Conservation (phyloP, 2,113 vertebrate species). For the Chloroceryle aenea region DNA sequence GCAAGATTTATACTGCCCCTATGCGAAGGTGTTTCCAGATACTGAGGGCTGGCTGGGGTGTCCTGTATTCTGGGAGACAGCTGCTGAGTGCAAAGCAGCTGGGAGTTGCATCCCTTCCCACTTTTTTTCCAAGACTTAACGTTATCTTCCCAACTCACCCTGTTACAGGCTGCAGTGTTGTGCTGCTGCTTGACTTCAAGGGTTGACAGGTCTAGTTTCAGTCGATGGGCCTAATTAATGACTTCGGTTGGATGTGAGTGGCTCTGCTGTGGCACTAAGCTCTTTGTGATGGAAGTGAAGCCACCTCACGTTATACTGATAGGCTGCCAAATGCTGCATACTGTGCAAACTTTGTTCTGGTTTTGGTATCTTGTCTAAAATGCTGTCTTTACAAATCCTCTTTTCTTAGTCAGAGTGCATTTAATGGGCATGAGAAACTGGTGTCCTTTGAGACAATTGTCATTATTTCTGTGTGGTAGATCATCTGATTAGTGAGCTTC, state of each 20-base stretch:
- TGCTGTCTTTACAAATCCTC: background rate
- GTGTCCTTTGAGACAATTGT: background rate
- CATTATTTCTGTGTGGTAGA: background rate
- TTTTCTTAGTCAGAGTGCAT: background rate
- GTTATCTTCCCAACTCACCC: background rate
- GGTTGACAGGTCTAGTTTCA: background rate
- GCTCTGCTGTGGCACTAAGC: background rate
- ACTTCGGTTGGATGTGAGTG: background rate
- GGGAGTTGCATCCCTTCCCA: background rate
- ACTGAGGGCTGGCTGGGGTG: background rate
- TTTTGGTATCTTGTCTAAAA: background rate
- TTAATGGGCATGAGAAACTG: background rate
- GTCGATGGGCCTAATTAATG: background rate
- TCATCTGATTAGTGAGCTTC: background rate
- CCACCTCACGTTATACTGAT: background rate
- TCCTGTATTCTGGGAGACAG: background rate
- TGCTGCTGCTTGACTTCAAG: background rate
- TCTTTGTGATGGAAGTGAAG: background rate
- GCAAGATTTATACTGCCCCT: background rate
- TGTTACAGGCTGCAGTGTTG: fast-evolving
- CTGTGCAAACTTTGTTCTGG: background rate
- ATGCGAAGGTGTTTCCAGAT: background rate
- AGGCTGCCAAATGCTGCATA: background rate
- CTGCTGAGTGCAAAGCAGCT: background rate
- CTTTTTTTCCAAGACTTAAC: background rate